Evolutionary conservation across 2,797 vertebrate species (phyloP).

Genomic region (Lacerta viridis): DNA sequence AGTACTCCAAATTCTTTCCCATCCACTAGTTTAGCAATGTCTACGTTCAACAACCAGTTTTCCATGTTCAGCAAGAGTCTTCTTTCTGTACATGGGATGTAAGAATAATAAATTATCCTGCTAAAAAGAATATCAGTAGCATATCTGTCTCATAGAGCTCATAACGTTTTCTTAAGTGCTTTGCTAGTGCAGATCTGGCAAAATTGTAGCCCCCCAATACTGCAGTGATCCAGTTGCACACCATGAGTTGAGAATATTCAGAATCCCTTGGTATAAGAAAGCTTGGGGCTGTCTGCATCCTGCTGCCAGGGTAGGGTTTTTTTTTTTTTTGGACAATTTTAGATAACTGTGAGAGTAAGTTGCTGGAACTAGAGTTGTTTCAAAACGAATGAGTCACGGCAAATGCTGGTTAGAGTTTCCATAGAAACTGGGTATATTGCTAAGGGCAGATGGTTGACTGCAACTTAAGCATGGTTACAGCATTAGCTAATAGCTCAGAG

Average conservation of each 20-base stretch:
- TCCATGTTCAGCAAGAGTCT: neutral
- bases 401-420: conserved; percentile 58
- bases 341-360: conserved; percentile 1
- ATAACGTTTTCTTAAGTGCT: neutral
- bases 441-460: conserved; percentile 61
- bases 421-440: conserved; percentile 72
- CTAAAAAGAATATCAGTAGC: neutral
- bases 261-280: neutral
- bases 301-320: neutral
- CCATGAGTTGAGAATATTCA: conserved; percentile 11
- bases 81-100: neutral
- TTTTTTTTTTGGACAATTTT: neutral
- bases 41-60: neutral
- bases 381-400: conserved; percentile 55
- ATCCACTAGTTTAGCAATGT: neutral
- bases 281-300: neutral
- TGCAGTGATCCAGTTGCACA: neutral
- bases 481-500: conserved; percentile 44
- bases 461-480: conserved; percentile 61
- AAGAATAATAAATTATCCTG: neutral
- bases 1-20: neutral
- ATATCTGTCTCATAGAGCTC: neutral
- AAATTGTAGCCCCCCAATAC: neutral
- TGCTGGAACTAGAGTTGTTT: conserved; percentile 44
- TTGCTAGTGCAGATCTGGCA: neutral